These are phyloP conservation scores for Drosophila nigromelanica DNA, from an alignment of 1,140 invertebrate species.

Conservation along the genomic window DNA sequence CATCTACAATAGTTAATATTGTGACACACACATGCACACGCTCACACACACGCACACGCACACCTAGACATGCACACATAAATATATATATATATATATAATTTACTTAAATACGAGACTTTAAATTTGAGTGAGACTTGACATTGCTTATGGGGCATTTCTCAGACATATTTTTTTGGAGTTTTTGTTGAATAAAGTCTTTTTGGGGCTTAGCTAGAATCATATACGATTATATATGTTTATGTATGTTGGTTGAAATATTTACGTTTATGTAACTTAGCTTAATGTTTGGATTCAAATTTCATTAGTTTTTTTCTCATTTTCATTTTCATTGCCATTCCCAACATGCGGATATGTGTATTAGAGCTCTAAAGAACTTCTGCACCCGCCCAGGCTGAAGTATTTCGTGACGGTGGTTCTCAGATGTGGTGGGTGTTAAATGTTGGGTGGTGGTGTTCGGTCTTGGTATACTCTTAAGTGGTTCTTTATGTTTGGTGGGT, in stretches of 20 bases:
- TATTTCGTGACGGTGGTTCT: slow-evolving; percentile 21
- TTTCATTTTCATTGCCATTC: slow-evolving; percentile 13
- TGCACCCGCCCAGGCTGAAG: slow-evolving; percentile 1
- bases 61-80: slow-evolving; percentile 6
- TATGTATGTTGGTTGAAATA: neutral
- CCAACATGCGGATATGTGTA: slow-evolving; percentile 22
- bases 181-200: slow-evolving; percentile 11
- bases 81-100: neutral
- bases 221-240: slow-evolving; percentile 1
- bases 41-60: neutral
- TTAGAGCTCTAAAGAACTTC: neutral
- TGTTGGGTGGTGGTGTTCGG: slow-evolving; percentile 6
- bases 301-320: neutral
- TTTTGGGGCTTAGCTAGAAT: slow-evolving; percentile 2
- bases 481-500: slow-evolving; percentile 20
- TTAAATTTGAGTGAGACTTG: slow-evolving; percentile 2
- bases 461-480: slow-evolving; percentile 1
- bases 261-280: slow-evolving; percentile 3
- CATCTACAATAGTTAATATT: slow-evolving; percentile 20
- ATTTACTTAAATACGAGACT: slow-evolving; percentile 3
- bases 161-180: slow-evolving; percentile 18
- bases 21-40: neutral
- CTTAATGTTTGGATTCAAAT: neutral
- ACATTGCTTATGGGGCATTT: slow-evolving; percentile 33
- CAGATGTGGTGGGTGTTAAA: slow-evolving; percentile 28